Conservation (phyloP, 1,140 invertebrate genomes). For the Zaprionus nigranus region DNA sequence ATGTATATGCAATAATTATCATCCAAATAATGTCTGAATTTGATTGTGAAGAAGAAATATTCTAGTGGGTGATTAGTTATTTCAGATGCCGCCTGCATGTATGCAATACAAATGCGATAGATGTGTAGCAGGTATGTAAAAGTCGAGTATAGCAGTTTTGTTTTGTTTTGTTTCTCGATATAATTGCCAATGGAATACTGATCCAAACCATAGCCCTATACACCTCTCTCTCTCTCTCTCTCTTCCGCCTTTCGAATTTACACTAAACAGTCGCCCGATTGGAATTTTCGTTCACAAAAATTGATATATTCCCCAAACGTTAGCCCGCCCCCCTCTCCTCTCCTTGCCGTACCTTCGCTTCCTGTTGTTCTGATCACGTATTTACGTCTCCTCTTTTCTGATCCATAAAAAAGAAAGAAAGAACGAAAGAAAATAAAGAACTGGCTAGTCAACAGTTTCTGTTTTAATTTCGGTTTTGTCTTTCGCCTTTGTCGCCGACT, state of each 20-base stretch:
- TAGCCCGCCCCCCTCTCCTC: neutral
- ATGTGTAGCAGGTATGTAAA: too few species aligned
- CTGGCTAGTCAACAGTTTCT: conserved; percentile 21
- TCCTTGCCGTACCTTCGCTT: conserved; percentile 7
- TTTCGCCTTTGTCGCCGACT: conserved; percentile 19
- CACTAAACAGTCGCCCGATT: neutral
- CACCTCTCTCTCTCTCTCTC: neutral
- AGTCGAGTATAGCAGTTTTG: too few species aligned
- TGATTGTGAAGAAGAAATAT: too few species aligned
- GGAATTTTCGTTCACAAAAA: neutral
- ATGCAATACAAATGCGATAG: too few species aligned
- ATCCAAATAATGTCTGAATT: too few species aligned
- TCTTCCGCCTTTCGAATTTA: neutral
- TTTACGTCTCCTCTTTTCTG: conserved; percentile 21
- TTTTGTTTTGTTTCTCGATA: too few species aligned
- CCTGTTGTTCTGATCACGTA: conserved; percentile 19
- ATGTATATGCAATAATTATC: too few species aligned
- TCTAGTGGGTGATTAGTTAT: too few species aligned
- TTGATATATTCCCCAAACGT: neutral
- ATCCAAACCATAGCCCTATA: neutral
- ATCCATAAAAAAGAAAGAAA: conserved; percentile 3
- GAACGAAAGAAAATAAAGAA: conserved; percentile 20
- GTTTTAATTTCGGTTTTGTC: conserved; percentile 10
- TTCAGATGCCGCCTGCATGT: too few species aligned
- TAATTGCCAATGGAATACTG: neutral